phyloP scores from a whole-genome alignment of 2,797 vertebrate genomes.

The Erithacus rubecula region DNA sequence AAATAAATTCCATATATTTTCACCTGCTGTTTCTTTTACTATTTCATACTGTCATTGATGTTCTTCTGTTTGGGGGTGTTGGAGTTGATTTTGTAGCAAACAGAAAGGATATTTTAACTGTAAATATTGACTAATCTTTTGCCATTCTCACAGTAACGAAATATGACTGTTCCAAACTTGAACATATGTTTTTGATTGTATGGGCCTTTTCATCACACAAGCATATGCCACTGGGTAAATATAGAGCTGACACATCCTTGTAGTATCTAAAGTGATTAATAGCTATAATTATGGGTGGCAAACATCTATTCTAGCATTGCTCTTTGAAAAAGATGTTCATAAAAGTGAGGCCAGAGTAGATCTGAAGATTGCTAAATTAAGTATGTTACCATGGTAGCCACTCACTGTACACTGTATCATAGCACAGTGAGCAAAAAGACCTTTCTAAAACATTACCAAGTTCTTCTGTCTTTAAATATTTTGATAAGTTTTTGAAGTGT shows the following conservation, averaged over 20 bases:
- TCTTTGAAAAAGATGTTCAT: background rate
- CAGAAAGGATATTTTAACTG: background rate
- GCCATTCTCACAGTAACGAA: background rate
- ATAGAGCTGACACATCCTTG: background rate
- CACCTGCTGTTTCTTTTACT: background rate
- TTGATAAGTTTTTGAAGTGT: background rate
- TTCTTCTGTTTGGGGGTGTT: background rate
- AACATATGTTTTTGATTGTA: background rate
- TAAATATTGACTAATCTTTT: slow-evolving; percentile 5
- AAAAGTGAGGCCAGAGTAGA: background rate
- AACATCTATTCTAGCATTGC: background rate
- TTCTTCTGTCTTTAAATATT: background rate
- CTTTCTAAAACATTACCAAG: background rate
- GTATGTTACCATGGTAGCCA: background rate
- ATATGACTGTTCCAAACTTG: background rate
- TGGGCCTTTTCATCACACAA: background rate
- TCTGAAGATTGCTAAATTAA: background rate
- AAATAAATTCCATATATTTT: background rate
- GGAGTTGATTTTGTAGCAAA: background rate
- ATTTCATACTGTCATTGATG: background rate
- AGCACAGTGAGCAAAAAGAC: background rate
- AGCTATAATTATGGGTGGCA: background rate
- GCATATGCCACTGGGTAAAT: background rate
- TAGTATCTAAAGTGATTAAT: slow-evolving; percentile 12
- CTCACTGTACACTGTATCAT: background rate